These are phyloP conservation scores for Beaufortia kweichowensis DNA, from an alignment of 2,113 vertebrate genomes.

Conservation along the genomic window DNA sequence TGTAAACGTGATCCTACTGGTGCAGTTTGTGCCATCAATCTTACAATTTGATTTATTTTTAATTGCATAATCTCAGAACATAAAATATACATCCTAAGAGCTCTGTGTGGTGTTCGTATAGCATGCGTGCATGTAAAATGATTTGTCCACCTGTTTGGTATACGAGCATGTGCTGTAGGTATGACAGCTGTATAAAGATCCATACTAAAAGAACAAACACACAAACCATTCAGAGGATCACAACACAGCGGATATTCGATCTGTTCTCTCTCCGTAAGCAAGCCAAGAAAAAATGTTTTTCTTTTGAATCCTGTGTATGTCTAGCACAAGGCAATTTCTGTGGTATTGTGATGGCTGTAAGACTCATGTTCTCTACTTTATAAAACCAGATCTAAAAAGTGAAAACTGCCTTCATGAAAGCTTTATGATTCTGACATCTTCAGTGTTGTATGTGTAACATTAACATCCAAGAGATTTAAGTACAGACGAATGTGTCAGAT, in stretches of 20 bases:
- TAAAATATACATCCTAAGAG: slow-evolving; percentile 24
- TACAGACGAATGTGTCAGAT: too few species aligned
- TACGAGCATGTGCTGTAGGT: slow-evolving; percentile 5
- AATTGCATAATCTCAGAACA: slow-evolving; percentile 10
- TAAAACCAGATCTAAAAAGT: slow-evolving; percentile 22
- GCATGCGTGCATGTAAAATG: neutral
- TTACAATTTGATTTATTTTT: slow-evolving; percentile 33
- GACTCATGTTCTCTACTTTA: neutral
- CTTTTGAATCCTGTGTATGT: slow-evolving; percentile 7
- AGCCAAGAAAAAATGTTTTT: slow-evolving; percentile 15
- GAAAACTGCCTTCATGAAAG: neutral
- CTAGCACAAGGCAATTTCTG: neutral
- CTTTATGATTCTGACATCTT: neutral
- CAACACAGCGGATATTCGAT: neutral
- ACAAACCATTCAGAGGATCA: slow-evolving; percentile 7
- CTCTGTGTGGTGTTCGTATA: neutral
- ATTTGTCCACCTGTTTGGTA: slow-evolving; percentile 15
- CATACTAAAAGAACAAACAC: slow-evolving; percentile 39
- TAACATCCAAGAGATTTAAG: slow-evolving; percentile 28
- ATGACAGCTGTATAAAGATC: slow-evolving; percentile 32
- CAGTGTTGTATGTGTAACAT: slow-evolving; percentile 16
- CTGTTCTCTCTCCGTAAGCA: slow-evolving; percentile 15
- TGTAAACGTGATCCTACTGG: slow-evolving; percentile 15
- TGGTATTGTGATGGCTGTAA: neutral
- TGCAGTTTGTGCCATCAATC: slow-evolving; percentile 23